A percentile compares a stretch with the other conserved stretches of the same genome.
These are phyloP conservation scores for Fopius arisanus DNA, from an alignment of 1,140 invertebrate genomes.

Conservation along the genomic window DNA sequence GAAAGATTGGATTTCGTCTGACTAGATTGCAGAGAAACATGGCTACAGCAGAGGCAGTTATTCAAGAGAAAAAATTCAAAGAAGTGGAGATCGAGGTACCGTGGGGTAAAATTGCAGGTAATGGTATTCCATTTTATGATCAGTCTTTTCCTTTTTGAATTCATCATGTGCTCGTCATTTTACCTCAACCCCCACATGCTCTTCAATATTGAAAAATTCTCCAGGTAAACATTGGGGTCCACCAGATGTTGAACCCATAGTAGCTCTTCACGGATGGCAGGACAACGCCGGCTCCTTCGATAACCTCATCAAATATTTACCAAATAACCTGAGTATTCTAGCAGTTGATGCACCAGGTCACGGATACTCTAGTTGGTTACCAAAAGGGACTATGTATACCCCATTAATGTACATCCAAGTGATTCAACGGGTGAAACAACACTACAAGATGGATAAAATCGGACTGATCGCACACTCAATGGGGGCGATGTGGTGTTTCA, in stretches of 20 bases:
- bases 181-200: too few relatives aligned
- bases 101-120: conserved; percentile 73
- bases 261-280: conserved; percentile 79
- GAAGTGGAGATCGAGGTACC: conserved; percentile 73
- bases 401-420: conserved; percentile 66
- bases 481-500: conserved; percentile 69
- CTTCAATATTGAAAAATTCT: too few relatives aligned
- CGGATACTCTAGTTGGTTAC: conserved; percentile 74
- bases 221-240: conserved; percentile 73
- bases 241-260: conserved; percentile 69
- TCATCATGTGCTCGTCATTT: too few relatives aligned
- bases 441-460: conserved; percentile 75
- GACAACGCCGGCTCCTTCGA: conserved; percentile 81
- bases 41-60: background rate
- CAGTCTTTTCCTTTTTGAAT: background rate
- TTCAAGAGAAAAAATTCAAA: conserved; percentile 7
- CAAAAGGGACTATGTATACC: conserved; percentile 70
- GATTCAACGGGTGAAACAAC: conserved; percentile 68
- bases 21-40: background rate
- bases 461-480: conserved; percentile 75
- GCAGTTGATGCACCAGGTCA: conserved; percentile 78
- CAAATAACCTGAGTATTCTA: conserved; percentile 68
- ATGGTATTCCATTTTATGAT: conserved; percentile 12
- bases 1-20: background rate
- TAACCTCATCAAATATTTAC: conserved; percentile 70